Evolutionary conservation across 2,888 invertebrate genomes (phyloP).

Genomic region (Acrobasis repandana): DNA sequence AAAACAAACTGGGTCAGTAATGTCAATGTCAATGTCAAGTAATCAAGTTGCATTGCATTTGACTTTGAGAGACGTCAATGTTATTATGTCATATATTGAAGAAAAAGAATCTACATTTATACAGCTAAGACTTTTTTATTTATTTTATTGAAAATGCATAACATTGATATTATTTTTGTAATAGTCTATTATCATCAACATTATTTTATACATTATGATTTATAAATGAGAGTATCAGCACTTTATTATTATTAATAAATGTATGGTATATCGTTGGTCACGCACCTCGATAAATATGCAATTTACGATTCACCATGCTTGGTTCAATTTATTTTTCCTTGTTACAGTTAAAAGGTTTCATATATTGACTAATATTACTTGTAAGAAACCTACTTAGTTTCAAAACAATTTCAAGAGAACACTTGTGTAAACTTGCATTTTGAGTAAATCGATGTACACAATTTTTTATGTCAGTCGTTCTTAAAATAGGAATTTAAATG

Average conservation of each 20-base stretch:
- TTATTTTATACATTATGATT: too few species aligned
- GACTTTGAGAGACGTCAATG: background rate
- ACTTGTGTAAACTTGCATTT: conserved; percentile 55
- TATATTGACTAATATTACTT: conserved; percentile 1
- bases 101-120: background rate
- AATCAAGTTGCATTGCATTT: background rate
- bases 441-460: conserved; percentile 42
- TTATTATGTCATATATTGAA: background rate
- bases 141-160: too few species aligned
- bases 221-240: background rate
- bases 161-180: too few species aligned
- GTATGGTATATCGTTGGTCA: background rate
- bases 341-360: background rate
- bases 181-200: too few species aligned
- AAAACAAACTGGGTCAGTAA: background rate
- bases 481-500: background rate
- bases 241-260: background rate
- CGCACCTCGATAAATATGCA: background rate
- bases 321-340: conserved; percentile 6
- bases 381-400: background rate
- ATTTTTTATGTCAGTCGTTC: conserved; percentile 32
- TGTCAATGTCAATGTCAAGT: background rate
- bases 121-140: background rate
- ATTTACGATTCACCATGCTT: conserved; percentile 4
- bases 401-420: conserved; percentile 31